Evolutionary conservation across 2,113 vertebrate species (phyloP).

Genomic region (Willisornis vidua): DNA sequence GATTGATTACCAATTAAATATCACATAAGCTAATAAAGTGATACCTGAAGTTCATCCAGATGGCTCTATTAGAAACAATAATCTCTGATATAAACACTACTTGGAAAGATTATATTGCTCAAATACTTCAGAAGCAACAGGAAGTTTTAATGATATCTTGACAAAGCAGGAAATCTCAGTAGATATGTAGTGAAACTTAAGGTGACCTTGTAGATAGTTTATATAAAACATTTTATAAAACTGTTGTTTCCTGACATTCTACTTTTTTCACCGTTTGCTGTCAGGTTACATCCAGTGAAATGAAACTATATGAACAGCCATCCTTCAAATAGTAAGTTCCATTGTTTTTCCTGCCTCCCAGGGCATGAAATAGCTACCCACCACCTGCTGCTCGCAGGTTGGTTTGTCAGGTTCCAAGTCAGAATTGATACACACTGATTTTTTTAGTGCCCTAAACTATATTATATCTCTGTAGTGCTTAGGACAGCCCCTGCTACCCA

Average conservation of each 20-base stretch:
- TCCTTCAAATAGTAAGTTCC: constrained; percentile 63
- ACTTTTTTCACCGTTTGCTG: constrained; percentile 50
- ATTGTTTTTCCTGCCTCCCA: constrained; percentile 45
- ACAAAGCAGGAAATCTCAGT: constrained; percentile 48
- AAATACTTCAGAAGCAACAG: constrained; percentile 34
- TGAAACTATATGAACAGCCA: constrained; percentile 55
- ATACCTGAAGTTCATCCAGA: constrained; percentile 58
- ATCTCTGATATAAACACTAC: constrained; percentile 12
- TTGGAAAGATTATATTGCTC: constrained; percentile 26
- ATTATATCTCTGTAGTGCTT: neutral
- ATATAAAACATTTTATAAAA: constrained; percentile 58
- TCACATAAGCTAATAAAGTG: constrained; percentile 27
- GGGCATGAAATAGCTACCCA: constrained; percentile 47
- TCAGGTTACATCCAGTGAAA: constrained; percentile 57
- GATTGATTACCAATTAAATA: constrained; percentile 69
- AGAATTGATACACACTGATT: constrained; percentile 15
- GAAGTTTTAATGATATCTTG: constrained; percentile 35
- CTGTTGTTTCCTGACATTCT: constrained; percentile 28
- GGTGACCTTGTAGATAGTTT: constrained; percentile 72
- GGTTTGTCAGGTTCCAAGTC: constrained; percentile 33
- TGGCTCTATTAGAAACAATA: constrained; percentile 62
- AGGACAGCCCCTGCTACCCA: neutral
- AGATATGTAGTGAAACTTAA: constrained; percentile 57
- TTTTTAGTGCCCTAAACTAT: neutral
- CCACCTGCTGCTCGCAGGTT: constrained; percentile 22